Conservation (phyloP, 2,888 invertebrate species). For the Caenorhabditis virilis region DNA sequence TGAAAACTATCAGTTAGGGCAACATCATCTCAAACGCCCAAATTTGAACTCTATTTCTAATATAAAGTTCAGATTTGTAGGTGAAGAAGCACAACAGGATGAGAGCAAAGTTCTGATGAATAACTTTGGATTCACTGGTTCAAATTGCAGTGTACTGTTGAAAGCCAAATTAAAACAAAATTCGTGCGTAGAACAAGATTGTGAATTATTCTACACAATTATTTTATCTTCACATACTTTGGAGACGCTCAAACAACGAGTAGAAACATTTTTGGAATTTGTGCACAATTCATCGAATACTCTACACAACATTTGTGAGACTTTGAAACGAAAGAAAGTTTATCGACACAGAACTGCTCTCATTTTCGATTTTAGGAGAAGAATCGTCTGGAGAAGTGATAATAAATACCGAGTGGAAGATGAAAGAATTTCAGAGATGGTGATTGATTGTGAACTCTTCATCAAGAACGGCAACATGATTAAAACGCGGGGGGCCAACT, state of each 20-base stretch:
- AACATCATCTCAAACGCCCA: slow-evolving; percentile 33
- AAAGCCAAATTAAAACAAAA: slow-evolving; percentile 13
- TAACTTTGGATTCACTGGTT: slow-evolving; percentile 65
- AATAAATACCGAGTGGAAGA: background rate
- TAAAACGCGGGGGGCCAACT: background rate
- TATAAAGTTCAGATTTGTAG: slow-evolving; percentile 24
- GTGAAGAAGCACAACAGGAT: slow-evolving; percentile 33
- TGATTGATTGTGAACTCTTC: slow-evolving; percentile 2
- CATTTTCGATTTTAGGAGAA: slow-evolving; percentile 32
- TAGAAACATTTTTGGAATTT: slow-evolving; percentile 11
- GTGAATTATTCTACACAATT: slow-evolving; percentile 30
- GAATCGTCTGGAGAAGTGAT: slow-evolving; percentile 8
- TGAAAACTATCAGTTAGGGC: slow-evolving; percentile 33
- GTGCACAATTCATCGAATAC: slow-evolving; percentile 6
- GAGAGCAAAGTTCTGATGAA: slow-evolving; percentile 47
- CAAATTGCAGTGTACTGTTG: slow-evolving; percentile 42
- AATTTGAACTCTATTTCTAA: slow-evolving; percentile 15
- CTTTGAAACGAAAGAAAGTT: slow-evolving; percentile 17
- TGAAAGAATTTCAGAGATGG: slow-evolving; percentile 1
- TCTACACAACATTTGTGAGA: slow-evolving; percentile 11
- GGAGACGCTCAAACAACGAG: slow-evolving; percentile 9
- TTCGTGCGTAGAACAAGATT: background rate
- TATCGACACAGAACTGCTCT: slow-evolving; percentile 26
- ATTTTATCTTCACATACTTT: slow-evolving; percentile 43
- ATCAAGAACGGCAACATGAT: background rate